Percentiles rank a stretch among this genome's conserved stretches.
Conservation (phyloP, 2,797 vertebrate species). For the Cirrhinus mrigala region DNA sequence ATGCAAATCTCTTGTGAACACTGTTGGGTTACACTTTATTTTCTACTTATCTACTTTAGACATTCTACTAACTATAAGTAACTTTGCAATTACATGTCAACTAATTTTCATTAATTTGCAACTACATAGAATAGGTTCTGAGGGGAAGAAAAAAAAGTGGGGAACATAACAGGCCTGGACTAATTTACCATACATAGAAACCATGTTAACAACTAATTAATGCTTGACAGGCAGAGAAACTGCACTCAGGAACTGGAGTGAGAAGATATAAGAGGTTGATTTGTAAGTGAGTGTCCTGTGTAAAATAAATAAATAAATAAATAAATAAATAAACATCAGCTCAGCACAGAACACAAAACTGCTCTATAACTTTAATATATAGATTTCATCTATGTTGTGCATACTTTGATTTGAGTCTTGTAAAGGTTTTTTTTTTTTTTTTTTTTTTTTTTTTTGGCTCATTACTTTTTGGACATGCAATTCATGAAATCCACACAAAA, state of each 20-base stretch:
- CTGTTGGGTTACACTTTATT: no score
- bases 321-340: neutral
- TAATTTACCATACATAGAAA: constrained; percentile 7
- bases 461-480: neutral
- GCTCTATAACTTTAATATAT: constrained; percentile 59
- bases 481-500: constrained; percentile 33
- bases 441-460: neutral
- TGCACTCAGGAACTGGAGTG: constrained; percentile 77
- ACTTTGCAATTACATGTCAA: no score
- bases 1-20: constrained; percentile 12
- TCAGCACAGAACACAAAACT: neutral
- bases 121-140: constrained; percentile 16
- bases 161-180: neutral
- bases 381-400: neutral
- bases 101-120: no score
- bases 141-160: neutral
- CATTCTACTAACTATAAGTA: no score
- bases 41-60: no score
- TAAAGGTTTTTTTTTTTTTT: neutral
- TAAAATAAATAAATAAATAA: neutral
- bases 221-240: constrained; percentile 60
- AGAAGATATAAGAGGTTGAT: constrained; percentile 74
- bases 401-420: neutral
- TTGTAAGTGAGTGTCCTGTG: neutral
- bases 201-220: constrained; percentile 77